Conservation (phyloP, 2,888 invertebrate genomes). For the Thereva nobilitata region DNA sequence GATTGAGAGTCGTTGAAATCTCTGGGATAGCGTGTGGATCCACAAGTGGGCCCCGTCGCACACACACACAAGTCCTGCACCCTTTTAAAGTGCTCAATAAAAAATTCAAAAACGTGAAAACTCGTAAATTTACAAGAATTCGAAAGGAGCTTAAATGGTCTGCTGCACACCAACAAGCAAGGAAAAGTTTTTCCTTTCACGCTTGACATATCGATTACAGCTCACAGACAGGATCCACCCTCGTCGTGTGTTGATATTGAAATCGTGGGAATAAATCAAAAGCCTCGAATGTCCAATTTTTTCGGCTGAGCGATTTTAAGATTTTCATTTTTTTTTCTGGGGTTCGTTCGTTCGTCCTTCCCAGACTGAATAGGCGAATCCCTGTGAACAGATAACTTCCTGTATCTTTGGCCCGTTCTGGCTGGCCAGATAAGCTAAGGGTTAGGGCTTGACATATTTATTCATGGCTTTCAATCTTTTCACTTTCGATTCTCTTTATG, state of each 20-base stretch:
- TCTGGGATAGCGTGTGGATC: too few species aligned
- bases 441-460: constrained; percentile 34
- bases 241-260: constrained; percentile 3
- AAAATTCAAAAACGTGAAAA: too few species aligned
- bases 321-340: constrained; percentile 13
- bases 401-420: neutral
- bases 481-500: constrained; percentile 42
- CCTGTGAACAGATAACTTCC: neutral
- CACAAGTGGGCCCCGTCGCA: too few species aligned
- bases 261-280: constrained; percentile 26
- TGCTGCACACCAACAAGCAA: too few species aligned
- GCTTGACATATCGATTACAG: constrained; percentile 2
- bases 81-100: too few species aligned
- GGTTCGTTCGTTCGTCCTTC: neutral
- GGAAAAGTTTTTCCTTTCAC: too few species aligned
- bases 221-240: constrained; percentile 1
- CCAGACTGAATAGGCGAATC: neutral
- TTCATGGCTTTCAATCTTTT: constrained; percentile 42
- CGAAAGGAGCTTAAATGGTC: too few species aligned
- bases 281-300: constrained; percentile 18
- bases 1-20: too few species aligned
- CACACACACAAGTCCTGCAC: too few species aligned
- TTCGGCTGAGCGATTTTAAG: constrained; percentile 29
- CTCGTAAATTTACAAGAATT: too few species aligned
- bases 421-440: neutral